Evolutionary conservation across 2,113 vertebrate species (phyloP).

Genomic region (Nerophis ophidion): DNA sequence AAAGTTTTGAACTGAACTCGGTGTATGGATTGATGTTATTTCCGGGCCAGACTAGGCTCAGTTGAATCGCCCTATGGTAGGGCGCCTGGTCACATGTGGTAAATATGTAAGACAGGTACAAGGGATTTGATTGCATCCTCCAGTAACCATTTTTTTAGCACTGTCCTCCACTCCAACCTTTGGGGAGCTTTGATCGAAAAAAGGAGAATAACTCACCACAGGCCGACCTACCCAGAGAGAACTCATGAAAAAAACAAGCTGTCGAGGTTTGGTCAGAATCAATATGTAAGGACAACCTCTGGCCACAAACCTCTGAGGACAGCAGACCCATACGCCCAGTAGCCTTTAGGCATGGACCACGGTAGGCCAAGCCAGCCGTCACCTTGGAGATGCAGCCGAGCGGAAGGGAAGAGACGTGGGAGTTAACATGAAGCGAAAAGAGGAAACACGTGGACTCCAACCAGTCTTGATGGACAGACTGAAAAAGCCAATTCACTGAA

Average conservation of each 20-base stretch:
- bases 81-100: background rate
- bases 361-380: constrained; percentile 44
- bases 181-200: constrained; percentile 43
- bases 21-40: too few species aligned
- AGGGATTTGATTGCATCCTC: constrained; percentile 8
- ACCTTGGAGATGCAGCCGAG: constrained; percentile 47
- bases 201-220: constrained; percentile 32
- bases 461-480: background rate
- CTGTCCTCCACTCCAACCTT: constrained; percentile 7
- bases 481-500: constrained; percentile 1
- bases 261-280: constrained; percentile 54
- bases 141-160: constrained; percentile 14
- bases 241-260: constrained; percentile 68
- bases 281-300: constrained; percentile 38
- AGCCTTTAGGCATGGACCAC: constrained; percentile 44
- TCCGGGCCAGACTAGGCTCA: too few species aligned
- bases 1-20: too few species aligned
- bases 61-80: too few species aligned
- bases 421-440: constrained; percentile 58
- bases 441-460: constrained; percentile 32
- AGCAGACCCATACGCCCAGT: constrained; percentile 26
- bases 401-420: constrained; percentile 42
- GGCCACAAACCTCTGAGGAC: constrained; percentile 50
- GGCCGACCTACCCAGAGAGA: constrained; percentile 58
- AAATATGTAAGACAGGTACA: constrained; percentile 7